Conservation (phyloP, 2,888 invertebrate genomes). For the Epirrhoe tristata region DNA sequence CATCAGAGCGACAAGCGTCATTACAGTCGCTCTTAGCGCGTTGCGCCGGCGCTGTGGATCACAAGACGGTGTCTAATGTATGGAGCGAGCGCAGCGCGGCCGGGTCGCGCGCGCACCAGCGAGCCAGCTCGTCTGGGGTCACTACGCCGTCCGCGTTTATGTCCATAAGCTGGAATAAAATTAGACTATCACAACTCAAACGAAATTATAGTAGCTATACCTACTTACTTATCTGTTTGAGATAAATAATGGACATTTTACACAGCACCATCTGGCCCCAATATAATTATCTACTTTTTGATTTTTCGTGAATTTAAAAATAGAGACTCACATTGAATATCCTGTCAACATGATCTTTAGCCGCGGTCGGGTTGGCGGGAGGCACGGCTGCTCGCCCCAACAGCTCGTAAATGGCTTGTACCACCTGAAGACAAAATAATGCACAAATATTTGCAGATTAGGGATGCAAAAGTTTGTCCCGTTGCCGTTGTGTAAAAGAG, state of each 20-base stretch:
- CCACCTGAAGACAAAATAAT: conserved; percentile 59
- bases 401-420: conserved; percentile 94
- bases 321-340: conserved; percentile 90
- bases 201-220: too few species aligned
- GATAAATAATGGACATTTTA: too few species aligned
- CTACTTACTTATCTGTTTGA: too few species aligned
- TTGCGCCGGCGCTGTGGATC: conserved; percentile 65
- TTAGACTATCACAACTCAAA: too few species aligned
- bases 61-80: conserved; percentile 82
- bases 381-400: conserved; percentile 92
- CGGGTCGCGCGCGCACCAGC: conserved; percentile 91
- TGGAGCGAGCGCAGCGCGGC: conserved; percentile 87
- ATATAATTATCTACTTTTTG: too few species aligned
- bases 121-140: conserved; percentile 91
- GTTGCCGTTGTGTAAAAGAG: too few species aligned
- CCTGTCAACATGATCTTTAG: conserved; percentile 93
- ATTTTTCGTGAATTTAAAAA: too few species aligned
- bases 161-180: conserved; percentile 88
- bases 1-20: too few species aligned
- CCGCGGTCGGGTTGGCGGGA: conserved; percentile 88
- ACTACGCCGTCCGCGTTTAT: conserved; percentile 92
- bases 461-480: too few species aligned
- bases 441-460: too few species aligned
- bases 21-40: too few species aligned
- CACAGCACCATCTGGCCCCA: too few species aligned